Percentiles rank a stretch among this genome's conserved stretches.
phyloP scores from a whole-genome alignment of 2,888 invertebrate species.

The Aelia acuminata region DNA sequence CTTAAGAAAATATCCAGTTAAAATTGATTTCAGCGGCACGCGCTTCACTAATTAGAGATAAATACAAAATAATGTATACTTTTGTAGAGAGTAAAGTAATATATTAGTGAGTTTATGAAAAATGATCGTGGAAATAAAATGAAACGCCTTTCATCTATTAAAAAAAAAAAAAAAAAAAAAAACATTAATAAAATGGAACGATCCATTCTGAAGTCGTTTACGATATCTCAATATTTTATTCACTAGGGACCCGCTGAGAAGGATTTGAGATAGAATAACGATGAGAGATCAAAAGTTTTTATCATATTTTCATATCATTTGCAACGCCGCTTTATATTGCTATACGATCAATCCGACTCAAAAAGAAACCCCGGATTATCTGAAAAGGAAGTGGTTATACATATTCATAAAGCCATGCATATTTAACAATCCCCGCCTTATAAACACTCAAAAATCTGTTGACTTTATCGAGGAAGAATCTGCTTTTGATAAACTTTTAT shows the following conservation, averaged over 20 bases:
- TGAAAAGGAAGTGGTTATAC: conserved; percentile 12
- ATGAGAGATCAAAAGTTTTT: conserved; percentile 48
- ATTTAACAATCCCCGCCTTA: not conserved
- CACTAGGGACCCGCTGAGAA: not conserved
- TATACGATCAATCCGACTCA: conserved; percentile 28
- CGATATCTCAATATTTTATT: conserved; percentile 29
- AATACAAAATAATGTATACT: too few species aligned
- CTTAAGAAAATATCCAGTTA: too few species aligned
- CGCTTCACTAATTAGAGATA: too few species aligned
- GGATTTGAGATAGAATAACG: conserved; percentile 47
- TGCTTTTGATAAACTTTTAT: conserved; percentile 20
- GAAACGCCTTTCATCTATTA: not conserved
- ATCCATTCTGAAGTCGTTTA: conserved; percentile 25
- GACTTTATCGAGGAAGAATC: not conserved
- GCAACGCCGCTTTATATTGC: not conserved
- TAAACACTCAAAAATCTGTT: conserved; percentile 31
- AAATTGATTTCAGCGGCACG: too few species aligned
- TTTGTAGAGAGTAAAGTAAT: too few species aligned
- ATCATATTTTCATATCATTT: conserved; percentile 42
- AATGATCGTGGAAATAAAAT: not conserved
- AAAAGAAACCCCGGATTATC: conserved; percentile 29
- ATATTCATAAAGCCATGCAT: conserved; percentile 42
- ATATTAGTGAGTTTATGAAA: too few species aligned
- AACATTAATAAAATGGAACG: conserved; percentile 22
- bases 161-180: conserved; percentile 19